Evolutionary conservation across 2,888 invertebrate species (phyloP).

Genomic region (Leptogaster cylindrica): DNA sequence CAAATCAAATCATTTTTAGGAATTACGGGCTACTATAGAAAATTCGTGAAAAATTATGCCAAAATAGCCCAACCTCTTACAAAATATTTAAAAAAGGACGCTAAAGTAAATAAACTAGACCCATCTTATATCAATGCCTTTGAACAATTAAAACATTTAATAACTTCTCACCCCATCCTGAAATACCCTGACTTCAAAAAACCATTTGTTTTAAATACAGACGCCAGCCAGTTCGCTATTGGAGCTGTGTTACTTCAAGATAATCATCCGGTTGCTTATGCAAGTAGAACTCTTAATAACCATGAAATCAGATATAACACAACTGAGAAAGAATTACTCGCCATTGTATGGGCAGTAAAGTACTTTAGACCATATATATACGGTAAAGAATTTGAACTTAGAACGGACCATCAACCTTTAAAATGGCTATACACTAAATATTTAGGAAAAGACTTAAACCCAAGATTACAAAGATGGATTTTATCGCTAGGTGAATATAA

Average conservation of each 20-base stretch:
- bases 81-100: constrained; percentile 13
- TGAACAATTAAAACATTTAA: not conserved
- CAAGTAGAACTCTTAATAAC: not conserved
- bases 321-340: not conserved
- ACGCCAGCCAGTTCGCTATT: too few relatives aligned
- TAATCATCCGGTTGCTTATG: not conserved
- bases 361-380: too few relatives aligned
- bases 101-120: constrained; percentile 1
- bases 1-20: constrained; percentile 17
- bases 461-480: not conserved
- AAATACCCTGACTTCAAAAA: not conserved
- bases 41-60: constrained; percentile 7
- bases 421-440: not conserved
- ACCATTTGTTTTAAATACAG: too few relatives aligned
- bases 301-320: not conserved
- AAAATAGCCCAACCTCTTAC: not conserved
- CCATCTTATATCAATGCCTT: not conserved
- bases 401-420: constrained; percentile 5
- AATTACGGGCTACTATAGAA: not conserved
- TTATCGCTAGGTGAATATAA: not conserved
- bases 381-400: too few relatives aligned
- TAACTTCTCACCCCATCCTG: not conserved
- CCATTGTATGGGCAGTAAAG: not conserved
- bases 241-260: too few relatives aligned
- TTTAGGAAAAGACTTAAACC: too few relatives aligned